Evolutionary conservation across 1,140 invertebrate genomes (phyloP).

Genomic region (Magallana gigas): DNA sequence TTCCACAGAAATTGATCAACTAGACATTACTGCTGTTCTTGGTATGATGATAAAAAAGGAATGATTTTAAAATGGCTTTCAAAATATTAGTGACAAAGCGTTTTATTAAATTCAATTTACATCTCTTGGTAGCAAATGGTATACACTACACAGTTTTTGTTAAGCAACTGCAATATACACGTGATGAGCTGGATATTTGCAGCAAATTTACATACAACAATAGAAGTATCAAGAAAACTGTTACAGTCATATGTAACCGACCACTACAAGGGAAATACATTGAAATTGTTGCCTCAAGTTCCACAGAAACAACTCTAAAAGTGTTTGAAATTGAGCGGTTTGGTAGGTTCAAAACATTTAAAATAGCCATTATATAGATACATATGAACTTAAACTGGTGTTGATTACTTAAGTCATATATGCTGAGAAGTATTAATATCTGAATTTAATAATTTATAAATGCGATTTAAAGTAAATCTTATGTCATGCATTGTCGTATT

Average conservation of each 20-base stretch:
- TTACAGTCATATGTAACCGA: neutral
- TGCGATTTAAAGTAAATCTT: too few species aligned
- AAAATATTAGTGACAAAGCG: too few species aligned
- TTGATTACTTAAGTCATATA: too few species aligned
- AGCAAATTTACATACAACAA: neutral
- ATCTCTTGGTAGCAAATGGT: neutral
- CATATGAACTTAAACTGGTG: too few species aligned
- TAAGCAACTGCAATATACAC: neutral
- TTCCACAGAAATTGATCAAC: neutral
- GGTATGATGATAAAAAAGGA: neutral
- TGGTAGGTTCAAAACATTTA: neutral
- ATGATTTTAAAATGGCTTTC: too few species aligned
- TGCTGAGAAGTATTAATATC: too few species aligned
- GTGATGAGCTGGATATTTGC: neutral
- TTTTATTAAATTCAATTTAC: neutral
- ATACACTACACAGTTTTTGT: neutral
- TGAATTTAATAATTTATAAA: too few species aligned
- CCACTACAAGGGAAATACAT: neutral
- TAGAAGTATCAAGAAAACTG: neutral
- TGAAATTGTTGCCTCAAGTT: neutral
- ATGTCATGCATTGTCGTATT: too few species aligned
- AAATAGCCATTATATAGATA: too few species aligned
- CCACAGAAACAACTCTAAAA: neutral
- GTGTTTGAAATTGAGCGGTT: neutral
- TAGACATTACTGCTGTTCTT: neutral